Evolutionary conservation across 2,113 vertebrate species (phyloP), one percentile per base, ranked within the genome.

Genomic region (Poeciliopsis turrubarensis): DNA sequence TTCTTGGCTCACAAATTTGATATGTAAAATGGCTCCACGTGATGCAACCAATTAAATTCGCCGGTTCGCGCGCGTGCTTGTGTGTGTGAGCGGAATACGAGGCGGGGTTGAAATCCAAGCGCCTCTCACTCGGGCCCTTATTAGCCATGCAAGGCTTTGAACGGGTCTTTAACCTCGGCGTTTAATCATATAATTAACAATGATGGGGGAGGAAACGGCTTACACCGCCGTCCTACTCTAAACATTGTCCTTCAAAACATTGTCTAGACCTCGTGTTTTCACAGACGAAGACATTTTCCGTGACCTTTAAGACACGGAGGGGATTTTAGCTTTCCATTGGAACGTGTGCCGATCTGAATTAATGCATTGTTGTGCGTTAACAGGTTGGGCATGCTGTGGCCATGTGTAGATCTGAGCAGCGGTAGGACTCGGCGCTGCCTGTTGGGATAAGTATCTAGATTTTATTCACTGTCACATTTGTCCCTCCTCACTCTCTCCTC

Each of bases 101-200:
- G 30, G n/a, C 80, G 62, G 65, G 75, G 65, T 79, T 62, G 63
- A 70, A 78, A 75, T 78, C 74, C 26, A 39, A 82, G 82, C 80
- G 73, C 76, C 70, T 57, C 68, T 86, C 77, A 22, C 69, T 90
- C 68, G 72, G 84, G 78, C 82, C 79, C 86, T 78, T 89, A 88
- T 93, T 92, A 91, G 80, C 72, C 67, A 82, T 78, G 78, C 83
- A 41, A 80, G 60, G 71, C 82, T 86, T 77, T 79, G 73, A 91
- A 83, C 79, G 66, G 80, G 75, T 88, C 82, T 92, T 89, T 87
- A 89, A 90, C 87, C 90, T 87, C 81, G 86, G 80, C 79, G n/a
- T 84, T 86, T 90, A 90, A 91, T 90, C 86, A 69, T 83, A 73
- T 87, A 89, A 89, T 92, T 93, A 91, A 86, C 68, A 30, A 75